These are phyloP conservation scores for Nymphicus hollandicus DNA, from an alignment of 2,113 vertebrate species.

Conservation along the genomic window DNA sequence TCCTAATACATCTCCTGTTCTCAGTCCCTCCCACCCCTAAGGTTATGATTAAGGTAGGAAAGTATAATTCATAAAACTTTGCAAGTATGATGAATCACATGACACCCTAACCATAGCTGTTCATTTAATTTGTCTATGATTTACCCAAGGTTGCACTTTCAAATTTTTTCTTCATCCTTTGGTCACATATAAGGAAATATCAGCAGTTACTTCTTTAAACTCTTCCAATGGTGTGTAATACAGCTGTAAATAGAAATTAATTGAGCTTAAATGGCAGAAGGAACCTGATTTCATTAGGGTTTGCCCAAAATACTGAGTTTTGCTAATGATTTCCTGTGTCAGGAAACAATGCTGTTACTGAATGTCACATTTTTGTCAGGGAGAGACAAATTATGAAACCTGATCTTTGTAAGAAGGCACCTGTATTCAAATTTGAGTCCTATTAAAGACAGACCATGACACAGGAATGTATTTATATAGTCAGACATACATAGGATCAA, in stretches of 20 bases:
- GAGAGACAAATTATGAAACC: neutral
- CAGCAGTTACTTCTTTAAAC: neutral
- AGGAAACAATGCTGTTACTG: neutral
- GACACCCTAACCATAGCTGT: neutral
- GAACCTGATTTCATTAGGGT: neutral
- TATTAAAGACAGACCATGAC: neutral
- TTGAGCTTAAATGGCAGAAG: neutral
- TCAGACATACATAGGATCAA: neutral
- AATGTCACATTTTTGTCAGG: neutral
- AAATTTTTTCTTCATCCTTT: neutral
- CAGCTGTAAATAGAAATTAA: neutral
- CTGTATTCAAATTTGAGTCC: neutral
- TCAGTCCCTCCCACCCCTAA: neutral
- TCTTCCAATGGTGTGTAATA: neutral
- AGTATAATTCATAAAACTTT: neutral
- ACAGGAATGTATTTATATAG: neutral
- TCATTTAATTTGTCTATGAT: conserved; percentile 12
- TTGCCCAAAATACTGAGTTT: neutral
- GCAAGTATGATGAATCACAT: conserved; percentile 11
- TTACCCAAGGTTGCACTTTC: neutral
- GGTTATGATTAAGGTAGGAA: conserved; percentile 19
- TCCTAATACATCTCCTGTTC: neutral
- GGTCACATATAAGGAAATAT: neutral
- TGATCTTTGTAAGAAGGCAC: neutral
- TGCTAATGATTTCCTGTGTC: neutral